Conservation (phyloP, 2,113 vertebrate species). For the Phalacrocorax pelagicus region DNA sequence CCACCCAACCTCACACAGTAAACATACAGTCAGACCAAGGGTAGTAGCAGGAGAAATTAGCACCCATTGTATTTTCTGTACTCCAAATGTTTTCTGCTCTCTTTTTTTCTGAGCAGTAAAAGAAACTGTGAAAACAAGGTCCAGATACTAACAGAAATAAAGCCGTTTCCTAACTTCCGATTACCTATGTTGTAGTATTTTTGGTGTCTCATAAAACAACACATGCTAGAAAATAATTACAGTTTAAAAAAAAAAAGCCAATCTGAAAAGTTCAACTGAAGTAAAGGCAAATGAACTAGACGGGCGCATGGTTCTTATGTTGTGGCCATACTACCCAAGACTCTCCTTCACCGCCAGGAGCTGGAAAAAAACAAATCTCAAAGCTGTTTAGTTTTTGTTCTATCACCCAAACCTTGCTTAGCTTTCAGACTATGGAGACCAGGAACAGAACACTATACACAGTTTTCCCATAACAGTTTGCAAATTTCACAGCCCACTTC, state of each 20-base stretch:
- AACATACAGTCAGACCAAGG: background rate
- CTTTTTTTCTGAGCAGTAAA: background rate
- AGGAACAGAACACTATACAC: background rate
- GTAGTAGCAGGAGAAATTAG: background rate
- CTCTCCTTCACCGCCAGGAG: background rate
- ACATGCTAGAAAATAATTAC: background rate
- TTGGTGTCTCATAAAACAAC: background rate
- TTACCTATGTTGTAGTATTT: background rate
- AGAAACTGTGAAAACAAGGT: background rate
- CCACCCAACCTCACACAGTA: background rate
- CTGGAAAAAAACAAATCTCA: background rate
- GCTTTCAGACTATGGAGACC: background rate
- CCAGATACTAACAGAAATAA: background rate
- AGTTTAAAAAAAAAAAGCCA: background rate
- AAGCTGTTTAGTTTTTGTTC: background rate
- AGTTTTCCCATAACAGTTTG: background rate
- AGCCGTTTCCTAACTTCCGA: background rate
- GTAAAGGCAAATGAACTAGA: background rate
- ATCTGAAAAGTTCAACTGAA: background rate
- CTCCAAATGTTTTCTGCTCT: background rate
- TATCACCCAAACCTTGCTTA: background rate
- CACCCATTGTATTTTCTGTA: background rate
- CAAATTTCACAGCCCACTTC: background rate
- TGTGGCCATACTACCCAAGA: background rate
- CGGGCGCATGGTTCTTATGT: background rate